These are phyloP conservation scores for Aphyosemion australe DNA, from an alignment of 2,113 vertebrate species.

Conservation along the genomic window DNA sequence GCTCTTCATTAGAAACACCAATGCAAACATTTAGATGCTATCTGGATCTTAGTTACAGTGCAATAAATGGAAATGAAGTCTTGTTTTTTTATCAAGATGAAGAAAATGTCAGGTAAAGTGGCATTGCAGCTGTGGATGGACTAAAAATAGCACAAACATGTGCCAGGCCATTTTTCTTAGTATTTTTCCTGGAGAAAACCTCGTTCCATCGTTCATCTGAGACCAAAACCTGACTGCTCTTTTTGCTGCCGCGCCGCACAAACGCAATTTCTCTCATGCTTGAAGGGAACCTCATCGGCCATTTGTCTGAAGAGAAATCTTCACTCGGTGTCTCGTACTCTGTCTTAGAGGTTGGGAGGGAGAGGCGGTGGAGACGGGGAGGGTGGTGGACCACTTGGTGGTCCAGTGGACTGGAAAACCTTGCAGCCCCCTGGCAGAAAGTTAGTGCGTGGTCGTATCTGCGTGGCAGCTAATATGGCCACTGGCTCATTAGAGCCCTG, in stretches of 20 bases:
- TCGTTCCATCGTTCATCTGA: slow-evolving; percentile 8
- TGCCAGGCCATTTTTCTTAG: neutral
- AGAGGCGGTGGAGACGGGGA: neutral
- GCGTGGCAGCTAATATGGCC: slow-evolving; percentile 65
- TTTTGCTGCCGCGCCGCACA: slow-evolving; percentile 23
- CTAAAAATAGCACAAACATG: neutral
- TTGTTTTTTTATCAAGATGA: too few species aligned
- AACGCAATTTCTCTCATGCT: slow-evolving; percentile 47
- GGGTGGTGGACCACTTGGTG: slow-evolving; percentile 58
- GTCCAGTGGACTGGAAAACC: slow-evolving; percentile 77
- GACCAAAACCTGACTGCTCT: slow-evolving; percentile 17
- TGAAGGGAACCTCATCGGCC: slow-evolving; percentile 42
- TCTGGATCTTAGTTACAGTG: too few species aligned
- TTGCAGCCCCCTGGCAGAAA: slow-evolving; percentile 60
- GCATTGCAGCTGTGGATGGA: too few species aligned
- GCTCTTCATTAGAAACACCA: too few species aligned
- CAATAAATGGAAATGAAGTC: too few species aligned
- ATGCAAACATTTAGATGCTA: too few species aligned
- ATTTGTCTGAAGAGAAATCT: slow-evolving; percentile 56
- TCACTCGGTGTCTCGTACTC: slow-evolving; percentile 54
- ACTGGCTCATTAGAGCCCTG: slow-evolving; percentile 70
- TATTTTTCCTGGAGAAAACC: neutral
- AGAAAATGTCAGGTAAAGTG: neutral
- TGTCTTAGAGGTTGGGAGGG: slow-evolving; percentile 29
- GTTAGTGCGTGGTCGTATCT: slow-evolving; percentile 50